Evolutionary conservation across 2,113 vertebrate genomes (phyloP), one percentile per base, ranked within the genome.

Genomic region (Rhinolophus ferrumequinum): DNA sequence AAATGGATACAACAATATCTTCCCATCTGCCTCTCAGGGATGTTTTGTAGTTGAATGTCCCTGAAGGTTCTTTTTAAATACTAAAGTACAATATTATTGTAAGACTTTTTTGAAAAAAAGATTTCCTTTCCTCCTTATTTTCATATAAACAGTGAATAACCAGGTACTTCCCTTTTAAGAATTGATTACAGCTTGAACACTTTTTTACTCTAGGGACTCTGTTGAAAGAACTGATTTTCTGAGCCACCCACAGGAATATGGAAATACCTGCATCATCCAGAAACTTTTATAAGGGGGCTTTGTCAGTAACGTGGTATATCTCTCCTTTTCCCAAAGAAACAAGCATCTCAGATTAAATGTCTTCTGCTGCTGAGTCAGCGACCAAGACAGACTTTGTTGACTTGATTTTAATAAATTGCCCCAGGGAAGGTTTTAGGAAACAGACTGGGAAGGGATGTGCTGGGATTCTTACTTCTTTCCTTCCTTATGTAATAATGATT

Each of bases 381-480:
- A 62, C 86, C 47, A 66, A 66, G 81, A 95, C 54, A 72, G 7
- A 81, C 28, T 58, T 88, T 28, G 56, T 28, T 58, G 79, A 66
- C 56, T 85, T 62, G 72, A 90, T 94, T 97, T 98, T 81, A 88
- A 80, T 93, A 97, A 88, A 93, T 50, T 47, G 87, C 82, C 52
- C 85, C n/a, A 26, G 50, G 64, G 88, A 90, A 72, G 12, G 30
- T 97, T 97, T 96, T 88, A 93, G 52, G 13, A 58, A 64, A 86
- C 73, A 92, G 94, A 24, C 52, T 80, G 21, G 6, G 69, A 67
- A 96, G 69, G 60, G 52, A 91, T 89, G 73, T 66, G n/a, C 41
- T 86, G 19, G 41, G 16, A 69, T 96, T 90, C 96, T 96, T 95
- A 19, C 44, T 98, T 95, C n/a, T 94, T 97, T 94, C 89, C 3